Evolutionary conservation across 2,797 vertebrate species (phyloP), one percentile per base, ranked within the genome.

Genomic region (Myiotriccus ornatus): DNA sequence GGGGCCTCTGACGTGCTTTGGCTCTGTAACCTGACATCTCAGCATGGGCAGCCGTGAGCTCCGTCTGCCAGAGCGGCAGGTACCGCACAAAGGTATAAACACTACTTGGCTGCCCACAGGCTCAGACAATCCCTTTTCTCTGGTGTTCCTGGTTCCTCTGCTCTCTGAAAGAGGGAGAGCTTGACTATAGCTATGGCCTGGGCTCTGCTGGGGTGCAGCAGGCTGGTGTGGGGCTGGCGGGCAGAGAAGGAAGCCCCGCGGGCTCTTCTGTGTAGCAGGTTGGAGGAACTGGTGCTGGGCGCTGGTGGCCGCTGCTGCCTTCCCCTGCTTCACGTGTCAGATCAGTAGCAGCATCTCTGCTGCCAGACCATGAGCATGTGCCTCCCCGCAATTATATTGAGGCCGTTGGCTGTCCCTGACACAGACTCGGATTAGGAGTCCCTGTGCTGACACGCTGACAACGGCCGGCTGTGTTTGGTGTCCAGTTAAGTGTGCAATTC

Each of bases 321-420:
- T 85, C 37, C 73, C 62, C 53, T 59, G 77, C 93, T 82, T 84
- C 17, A 2, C 19, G 3, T 46, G 90, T 91, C 92, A 65, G 93
- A 94, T 95, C 95, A 96, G 91, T 60, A 63, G 93, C 96, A 92
- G 68, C 91, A 71, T 95, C 95, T 92, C 90, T 83, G 56, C 91
- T 94, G 95, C 90, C 94, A 93, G 96, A 50, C 71, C 84, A 27
- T 14, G 60, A 95, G 87, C 93, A 15, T 84, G 92, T 92, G 95
- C 87, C 94, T 94, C 90, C 77, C 86, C 5, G n/a, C 91, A 83
- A 85, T 96, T 84, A 39, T 18, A 39, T 30, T 59, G 82, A 80
- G 96, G 94, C 94, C 0, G 44, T 25, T 84, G 94, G 87, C 94
- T 27, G 83, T 96, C 94, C 95, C 89, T 59, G 84, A 94, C 97